Evolutionary conservation across 2,888 invertebrate species (phyloP), one percentile per base, ranked within the genome.

Genomic region (Merodon equestris): DNA sequence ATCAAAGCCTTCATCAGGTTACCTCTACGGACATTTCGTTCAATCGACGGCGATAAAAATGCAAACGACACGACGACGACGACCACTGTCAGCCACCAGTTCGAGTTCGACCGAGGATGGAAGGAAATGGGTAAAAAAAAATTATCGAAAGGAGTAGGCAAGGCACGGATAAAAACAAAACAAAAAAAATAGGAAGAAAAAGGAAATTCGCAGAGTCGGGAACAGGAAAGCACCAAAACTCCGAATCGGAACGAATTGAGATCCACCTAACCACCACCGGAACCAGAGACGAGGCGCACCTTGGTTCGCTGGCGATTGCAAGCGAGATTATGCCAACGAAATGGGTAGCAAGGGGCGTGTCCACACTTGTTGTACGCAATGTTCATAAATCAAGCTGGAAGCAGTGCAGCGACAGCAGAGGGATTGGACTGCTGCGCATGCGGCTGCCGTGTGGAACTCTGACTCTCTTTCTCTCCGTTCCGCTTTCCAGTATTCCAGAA

Each of bases 1-100:
- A 76, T 81, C 81, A 82, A 76, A 63, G 73, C 73, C 73, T 67
- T 73, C 77, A 67, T 77, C 79, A 58, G 50, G 74, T 79, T 54
- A 68, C 60, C 68, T 79, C 38, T 19, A 40, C 53, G 68, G 45
- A 75, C 53, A 68, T 40, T n/a, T 73, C 63, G 63, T 68, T 79
- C 79, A 79, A 79, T 79, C 68, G 74, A 45, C 74, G 79, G 54
- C 74, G 60, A 64, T 74, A 74, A 73, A 74, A 64, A 74, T 57
- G 27, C 48, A 63, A 76, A 72, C 76, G 66, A 76, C 64, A 66
- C 53, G 44, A 57, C 34, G 40, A 63, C 70, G 50, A 63, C 68
- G 74, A 68, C 73, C 68, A 79, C 73, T 63, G 77, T 58, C 61
- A 79, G 64, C 48, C 34, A 58, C 58, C 36, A 51, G 45, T 17